These are phyloP conservation scores for Drosophila merina DNA, from an alignment of 2,888 invertebrate species.

Conservation along the genomic window DNA sequence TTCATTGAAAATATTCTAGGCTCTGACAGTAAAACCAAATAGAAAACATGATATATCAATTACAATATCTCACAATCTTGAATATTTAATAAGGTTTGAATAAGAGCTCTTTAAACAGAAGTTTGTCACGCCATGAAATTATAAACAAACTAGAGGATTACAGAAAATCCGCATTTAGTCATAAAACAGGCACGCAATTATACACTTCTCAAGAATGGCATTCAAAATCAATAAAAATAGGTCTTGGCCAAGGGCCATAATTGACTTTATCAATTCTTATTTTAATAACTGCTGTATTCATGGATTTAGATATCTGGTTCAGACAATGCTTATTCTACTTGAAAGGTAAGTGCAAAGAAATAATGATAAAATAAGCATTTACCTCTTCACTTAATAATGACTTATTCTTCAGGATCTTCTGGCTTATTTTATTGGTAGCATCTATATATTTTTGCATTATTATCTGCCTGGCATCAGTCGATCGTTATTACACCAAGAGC, in stretches of 20 bases:
- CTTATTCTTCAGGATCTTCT: conserved; percentile 47
- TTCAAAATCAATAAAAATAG: neutral
- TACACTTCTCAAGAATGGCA: neutral
- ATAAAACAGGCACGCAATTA: neutral
- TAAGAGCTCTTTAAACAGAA: conserved; percentile 3
- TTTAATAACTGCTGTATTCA: conserved; percentile 80
- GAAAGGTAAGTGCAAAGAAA: conserved; percentile 62
- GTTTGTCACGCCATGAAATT: conserved; percentile 27
- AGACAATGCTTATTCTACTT: conserved; percentile 57
- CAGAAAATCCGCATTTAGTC: neutral
- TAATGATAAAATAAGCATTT: neutral
- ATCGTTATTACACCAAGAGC: conserved; percentile 81
- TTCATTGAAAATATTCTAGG: neutral
- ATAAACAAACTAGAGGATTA: neutral
- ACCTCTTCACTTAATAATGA: no score
- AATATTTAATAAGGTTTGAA: conserved; percentile 12
- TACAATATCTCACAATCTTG: conserved; percentile 3
- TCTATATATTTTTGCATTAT: conserved; percentile 74
- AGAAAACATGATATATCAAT: neutral
- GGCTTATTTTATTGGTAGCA: conserved; percentile 73
- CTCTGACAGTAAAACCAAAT: neutral
- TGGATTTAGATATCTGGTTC: conserved; percentile 79
- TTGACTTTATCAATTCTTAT: conserved; percentile 66
- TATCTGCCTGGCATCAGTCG: conserved; percentile 78
- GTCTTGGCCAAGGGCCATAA: conserved; percentile 11